Base-by-base conservation (phyloP, 2,888 invertebrate species). In the Drosophila emarginata region DNA sequence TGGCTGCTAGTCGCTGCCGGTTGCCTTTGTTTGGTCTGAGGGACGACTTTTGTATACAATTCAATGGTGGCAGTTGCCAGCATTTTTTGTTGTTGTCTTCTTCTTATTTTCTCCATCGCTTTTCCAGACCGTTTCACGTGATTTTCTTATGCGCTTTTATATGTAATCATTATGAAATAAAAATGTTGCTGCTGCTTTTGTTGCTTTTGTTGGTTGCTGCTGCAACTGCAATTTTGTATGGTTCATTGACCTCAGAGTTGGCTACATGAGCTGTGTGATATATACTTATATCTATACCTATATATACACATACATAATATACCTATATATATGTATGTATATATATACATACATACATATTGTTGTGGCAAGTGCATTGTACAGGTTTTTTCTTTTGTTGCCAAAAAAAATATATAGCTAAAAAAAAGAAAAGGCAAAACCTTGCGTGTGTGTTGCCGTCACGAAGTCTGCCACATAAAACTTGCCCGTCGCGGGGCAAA, bases 91-190 rank as follows among this genome's bases (percentile, higher is more conserved):
- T 59, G 57, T 64, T 57, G 64, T 32, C 11, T 9, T 32, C 32
- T 32, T 28, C 28, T 28, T 32, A 9, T 9, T 32, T 32, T 32
- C 32, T 32, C 69, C 78, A 70, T 70, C 83, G 76, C 76, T 73
- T 67, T 73, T 83, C 64, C 76, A 73, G 80, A 78, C 70, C 70
- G 60, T 76, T 83, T 76, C 84, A 80, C 87, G 80, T 80, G 80
- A 83, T 80, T 83, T 80, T 80, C 72, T 68, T 76, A 18, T 74
- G 72, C 57, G 75, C 72, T 66, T 62, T 54, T 61, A 74, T 78
- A 77, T 84, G 87, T 81, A 81, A 81, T 81, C 81, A 81, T 82
- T 82, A 82, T 82, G 85, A 82, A 82, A 82, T 81, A 67, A 75
- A 62, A 83, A 68, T 77, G 79, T 68, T 72, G 74, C 66, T 74